These are phyloP conservation scores for Diglossa cyanea DNA, from an alignment of 2,797 vertebrate genomes.

Conservation along the genomic window DNA sequence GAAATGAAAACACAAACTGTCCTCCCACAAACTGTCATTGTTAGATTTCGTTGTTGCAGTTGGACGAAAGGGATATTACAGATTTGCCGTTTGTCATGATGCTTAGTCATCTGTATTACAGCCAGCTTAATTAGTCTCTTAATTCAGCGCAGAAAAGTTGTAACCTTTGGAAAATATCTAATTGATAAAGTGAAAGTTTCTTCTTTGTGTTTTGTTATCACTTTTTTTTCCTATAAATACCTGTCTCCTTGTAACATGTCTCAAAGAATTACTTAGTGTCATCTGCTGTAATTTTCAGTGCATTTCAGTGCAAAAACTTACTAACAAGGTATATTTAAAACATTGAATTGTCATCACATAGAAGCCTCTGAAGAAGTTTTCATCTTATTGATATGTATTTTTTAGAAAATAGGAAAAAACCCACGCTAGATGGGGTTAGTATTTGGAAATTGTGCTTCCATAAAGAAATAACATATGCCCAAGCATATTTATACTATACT, in stretches of 20 bases:
- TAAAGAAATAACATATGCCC: not conserved
- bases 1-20: not conserved
- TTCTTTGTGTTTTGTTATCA: not conserved
- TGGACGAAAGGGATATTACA: not conserved
- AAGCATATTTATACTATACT: not conserved
- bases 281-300: not conserved
- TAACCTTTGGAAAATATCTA: not conserved
- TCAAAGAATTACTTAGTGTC: not conserved
- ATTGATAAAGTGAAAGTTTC: not conserved
- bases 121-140: not conserved
- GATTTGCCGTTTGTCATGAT: not conserved
- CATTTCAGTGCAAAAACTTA: not conserved
- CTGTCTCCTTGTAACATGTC: not conserved
- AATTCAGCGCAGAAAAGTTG: not conserved
- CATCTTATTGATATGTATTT: not conserved
- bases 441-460: not conserved
- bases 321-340: not conserved
- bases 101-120: not conserved
- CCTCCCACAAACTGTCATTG: not conserved
- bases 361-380: not conserved
- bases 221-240: not conserved
- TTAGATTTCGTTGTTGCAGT: not conserved
- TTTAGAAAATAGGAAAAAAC: not conserved
- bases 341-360: not conserved
- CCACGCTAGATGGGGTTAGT: not conserved